Percentiles rank a stretch among this genome's conserved stretches.
phyloP scores from a whole-genome alignment of 30 jellyfish, hydroid and myxozoan species.

The Turritopsis dohrnii region DNA sequence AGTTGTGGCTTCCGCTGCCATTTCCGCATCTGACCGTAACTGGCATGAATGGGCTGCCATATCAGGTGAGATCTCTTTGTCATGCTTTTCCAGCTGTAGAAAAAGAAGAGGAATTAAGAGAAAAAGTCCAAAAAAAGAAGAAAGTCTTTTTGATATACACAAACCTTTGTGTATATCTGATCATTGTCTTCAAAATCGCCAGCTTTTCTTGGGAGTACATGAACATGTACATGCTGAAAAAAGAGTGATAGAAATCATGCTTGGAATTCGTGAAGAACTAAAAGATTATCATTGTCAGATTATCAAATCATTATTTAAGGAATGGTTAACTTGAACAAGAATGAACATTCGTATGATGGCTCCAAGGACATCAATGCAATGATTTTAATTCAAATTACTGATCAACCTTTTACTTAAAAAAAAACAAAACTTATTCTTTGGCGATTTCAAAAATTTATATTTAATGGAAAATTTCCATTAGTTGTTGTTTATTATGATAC shows the following conservation, averaged over 20 bases:
- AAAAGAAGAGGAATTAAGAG: not conserved
- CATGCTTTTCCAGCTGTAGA: conserved; percentile 72
- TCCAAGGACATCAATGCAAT: not conserved
- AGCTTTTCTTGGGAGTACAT: conserved; percentile 60
- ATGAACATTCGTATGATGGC: too few relatives aligned
- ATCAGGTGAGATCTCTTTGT: conserved; percentile 38
- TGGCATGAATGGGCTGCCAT: not conserved
- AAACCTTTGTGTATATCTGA: conserved; percentile 67
- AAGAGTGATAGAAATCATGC: too few relatives aligned
- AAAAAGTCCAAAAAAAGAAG: not conserved
- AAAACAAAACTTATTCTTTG: too few relatives aligned
- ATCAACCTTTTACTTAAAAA: too few relatives aligned
- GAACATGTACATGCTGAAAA: conserved; percentile 93
- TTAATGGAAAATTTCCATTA: too few relatives aligned
- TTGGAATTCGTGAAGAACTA: not conserved
- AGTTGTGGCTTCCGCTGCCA: conserved; percentile 71
- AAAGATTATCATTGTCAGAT: not conserved
- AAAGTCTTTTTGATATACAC: not conserved
- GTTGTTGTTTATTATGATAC: too few relatives aligned
- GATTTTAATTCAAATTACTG: too few relatives aligned
- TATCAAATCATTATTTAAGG: too few relatives aligned
- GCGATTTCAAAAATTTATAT: too few relatives aligned
- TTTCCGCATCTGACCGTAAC: conserved; percentile 59
- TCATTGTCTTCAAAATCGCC: conserved; percentile 76
- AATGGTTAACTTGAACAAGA: too few relatives aligned